phyloP scores from a whole-genome alignment of 2,113 vertebrate genomes.

The Melanocharis versteri region DNA sequence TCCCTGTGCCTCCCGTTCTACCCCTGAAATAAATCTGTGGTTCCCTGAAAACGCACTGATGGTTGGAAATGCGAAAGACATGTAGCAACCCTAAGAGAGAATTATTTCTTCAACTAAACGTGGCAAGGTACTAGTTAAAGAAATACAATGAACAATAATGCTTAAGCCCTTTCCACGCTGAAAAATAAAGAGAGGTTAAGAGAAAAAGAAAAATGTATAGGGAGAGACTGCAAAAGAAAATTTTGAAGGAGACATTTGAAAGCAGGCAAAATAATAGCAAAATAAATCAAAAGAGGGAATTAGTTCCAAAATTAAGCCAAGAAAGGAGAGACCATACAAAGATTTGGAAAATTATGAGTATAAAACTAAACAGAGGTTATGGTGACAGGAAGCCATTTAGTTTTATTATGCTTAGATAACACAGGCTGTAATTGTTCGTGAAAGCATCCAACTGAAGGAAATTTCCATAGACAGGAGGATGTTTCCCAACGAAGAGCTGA shows the following conservation, averaged over 20 bases:
- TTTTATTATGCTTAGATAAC: constrained; percentile 19
- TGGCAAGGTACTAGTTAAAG: not conserved
- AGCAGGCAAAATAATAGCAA: not conserved
- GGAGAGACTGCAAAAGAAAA: not conserved
- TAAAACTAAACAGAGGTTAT: not conserved
- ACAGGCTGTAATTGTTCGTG: not conserved
- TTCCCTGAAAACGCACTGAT: not conserved
- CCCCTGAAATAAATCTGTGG: not conserved
- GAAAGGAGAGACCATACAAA: not conserved
- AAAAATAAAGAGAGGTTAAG: not conserved
- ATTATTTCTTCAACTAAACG: not conserved
- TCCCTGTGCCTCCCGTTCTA: not conserved
- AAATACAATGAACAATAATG: not conserved
- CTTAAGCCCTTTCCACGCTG: not conserved
- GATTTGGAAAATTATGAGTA: not conserved
- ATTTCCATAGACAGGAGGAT: not conserved
- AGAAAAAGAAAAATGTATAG: not conserved
- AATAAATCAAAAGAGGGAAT: not conserved
- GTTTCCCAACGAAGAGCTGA: not conserved
- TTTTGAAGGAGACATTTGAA: not conserved
- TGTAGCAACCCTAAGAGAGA: not conserved
- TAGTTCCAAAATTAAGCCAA: not conserved
- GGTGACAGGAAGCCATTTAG: not conserved
- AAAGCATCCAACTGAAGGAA: not conserved
- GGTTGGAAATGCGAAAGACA: not conserved